These are phyloP conservation scores for Stictonetta naevosa DNA, from an alignment of 2,113 vertebrate genomes.

Conservation along the genomic window DNA sequence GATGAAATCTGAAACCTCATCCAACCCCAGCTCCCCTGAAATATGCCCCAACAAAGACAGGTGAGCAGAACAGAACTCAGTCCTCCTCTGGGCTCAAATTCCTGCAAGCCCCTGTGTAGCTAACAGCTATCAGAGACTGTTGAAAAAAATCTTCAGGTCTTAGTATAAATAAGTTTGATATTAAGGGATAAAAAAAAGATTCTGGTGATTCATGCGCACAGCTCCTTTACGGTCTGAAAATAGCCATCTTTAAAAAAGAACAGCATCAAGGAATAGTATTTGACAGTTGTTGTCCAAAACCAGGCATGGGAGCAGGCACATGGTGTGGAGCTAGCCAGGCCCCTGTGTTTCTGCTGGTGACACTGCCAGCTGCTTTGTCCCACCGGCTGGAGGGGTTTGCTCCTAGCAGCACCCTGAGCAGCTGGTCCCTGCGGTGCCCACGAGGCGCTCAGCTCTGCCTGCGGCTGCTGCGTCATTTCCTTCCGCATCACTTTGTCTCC, in stretches of 20 bases:
- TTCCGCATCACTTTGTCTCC: not conserved
- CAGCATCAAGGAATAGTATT: not conserved
- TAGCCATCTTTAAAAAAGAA: not conserved
- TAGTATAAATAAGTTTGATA: not conserved
- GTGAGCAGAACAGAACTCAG: conserved; percentile 66
- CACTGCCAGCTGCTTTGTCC: not conserved
- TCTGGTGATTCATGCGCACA: not conserved
- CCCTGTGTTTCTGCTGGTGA: not conserved
- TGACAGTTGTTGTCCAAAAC: not conserved
- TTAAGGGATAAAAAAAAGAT: not conserved
- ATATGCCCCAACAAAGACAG: conserved; percentile 90
- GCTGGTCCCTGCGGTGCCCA: not conserved
- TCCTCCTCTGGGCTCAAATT: not conserved
- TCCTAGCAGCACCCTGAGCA: not conserved
- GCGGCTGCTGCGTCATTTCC: not conserved
- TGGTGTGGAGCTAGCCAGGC: not conserved
- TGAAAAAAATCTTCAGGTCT: not conserved
- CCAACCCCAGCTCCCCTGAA: conserved; percentile 95
- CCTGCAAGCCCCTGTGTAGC: not conserved
- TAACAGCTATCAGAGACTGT: not conserved
- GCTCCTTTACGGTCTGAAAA: not conserved
- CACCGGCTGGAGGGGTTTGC: fast-evolving
- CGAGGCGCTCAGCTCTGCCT: not conserved
- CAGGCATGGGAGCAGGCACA: fast-evolving
- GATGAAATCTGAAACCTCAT: conserved; percentile 86